A percentile compares a stretch with the other conserved stretches of the same genome.
phyloP scores from a whole-genome alignment of 2,797 vertebrate genomes.

The Gymnoscopelus microlampas region DNA sequence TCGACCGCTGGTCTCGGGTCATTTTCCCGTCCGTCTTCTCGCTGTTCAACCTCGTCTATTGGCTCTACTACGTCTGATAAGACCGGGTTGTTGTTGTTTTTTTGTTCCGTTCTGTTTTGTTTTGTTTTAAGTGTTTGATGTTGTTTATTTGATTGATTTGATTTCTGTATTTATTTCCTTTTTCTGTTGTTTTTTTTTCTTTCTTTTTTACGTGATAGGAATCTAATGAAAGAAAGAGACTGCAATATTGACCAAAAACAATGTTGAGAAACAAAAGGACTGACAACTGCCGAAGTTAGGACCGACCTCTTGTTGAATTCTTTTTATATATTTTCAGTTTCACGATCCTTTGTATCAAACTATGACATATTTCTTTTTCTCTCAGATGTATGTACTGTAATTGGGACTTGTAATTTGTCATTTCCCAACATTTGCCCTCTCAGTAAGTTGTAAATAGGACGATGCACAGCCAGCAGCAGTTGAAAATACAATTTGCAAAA shows the following conservation, averaged over 20 bases:
- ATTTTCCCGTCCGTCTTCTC: slow-evolving; percentile 96
- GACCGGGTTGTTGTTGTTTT: slow-evolving; percentile 25
- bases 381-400: slow-evolving; percentile 73
- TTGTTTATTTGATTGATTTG: slow-evolving; percentile 37
- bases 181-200: slow-evolving; percentile 4
- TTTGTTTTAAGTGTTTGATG: slow-evolving; percentile 12
- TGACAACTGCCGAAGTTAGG: slow-evolving; percentile 52
- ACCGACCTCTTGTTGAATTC: slow-evolving; percentile 50
- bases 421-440: slow-evolving; percentile 64
- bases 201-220: slow-evolving; percentile 18
- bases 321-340: slow-evolving; percentile 22
- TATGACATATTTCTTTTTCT: slow-evolving; percentile 35
- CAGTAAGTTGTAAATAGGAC: slow-evolving; percentile 67
- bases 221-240: slow-evolving; percentile 54
- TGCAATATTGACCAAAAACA: slow-evolving; percentile 36
- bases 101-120: slow-evolving; percentile 34
- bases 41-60: slow-evolving; percentile 95
- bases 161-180: slow-evolving; percentile 13
- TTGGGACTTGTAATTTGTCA: slow-evolving; percentile 64
- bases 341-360: slow-evolving; percentile 38
- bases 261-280: slow-evolving; percentile 24
- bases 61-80: slow-evolving; percentile 92
- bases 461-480: slow-evolving; percentile 77
- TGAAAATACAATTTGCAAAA: slow-evolving; percentile 64
- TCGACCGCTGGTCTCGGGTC: slow-evolving; percentile 96